These are phyloP conservation scores for Metallyticus violacea DNA, from an alignment of 2,888 invertebrate species.

Conservation along the genomic window DNA sequence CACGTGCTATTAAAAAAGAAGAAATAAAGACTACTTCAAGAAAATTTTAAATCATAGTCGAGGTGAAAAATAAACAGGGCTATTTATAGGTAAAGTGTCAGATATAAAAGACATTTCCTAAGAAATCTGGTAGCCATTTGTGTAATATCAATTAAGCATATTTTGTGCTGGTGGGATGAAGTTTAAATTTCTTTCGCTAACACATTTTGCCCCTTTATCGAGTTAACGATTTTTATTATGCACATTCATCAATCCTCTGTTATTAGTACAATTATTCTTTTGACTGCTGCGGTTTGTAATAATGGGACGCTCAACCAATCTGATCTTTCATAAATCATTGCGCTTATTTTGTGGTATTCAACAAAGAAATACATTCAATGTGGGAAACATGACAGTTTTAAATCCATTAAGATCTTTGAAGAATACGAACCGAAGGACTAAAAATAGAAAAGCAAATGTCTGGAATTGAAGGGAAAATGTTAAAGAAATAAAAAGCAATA, in stretches of 20 bases:
- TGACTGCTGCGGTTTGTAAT: neutral
- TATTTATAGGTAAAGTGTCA: no score
- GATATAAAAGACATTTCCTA: no score
- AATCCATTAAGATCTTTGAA: neutral
- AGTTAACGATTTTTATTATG: neutral
- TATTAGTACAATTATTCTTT: neutral
- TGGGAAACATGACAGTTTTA: neutral
- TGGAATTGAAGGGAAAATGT: neutral
- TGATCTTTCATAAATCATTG: neutral
- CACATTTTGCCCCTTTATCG: neutral
- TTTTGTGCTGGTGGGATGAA: no score
- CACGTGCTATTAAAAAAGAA: no score
- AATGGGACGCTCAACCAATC: neutral
- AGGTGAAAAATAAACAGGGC: no score
- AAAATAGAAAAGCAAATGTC: neutral
- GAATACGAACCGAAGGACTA: neutral
- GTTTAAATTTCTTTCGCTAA: neutral
- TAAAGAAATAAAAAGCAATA: neutral
- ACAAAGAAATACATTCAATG: neutral
- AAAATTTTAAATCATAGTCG: no score
- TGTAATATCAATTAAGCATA: no score
- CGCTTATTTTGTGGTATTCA: neutral
- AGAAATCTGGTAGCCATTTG: no score
- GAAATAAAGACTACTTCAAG: no score
- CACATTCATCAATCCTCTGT: neutral